Base-by-base conservation (phyloP, 2,888 invertebrate species). In the Leptinotarsa juncta region DNA sequence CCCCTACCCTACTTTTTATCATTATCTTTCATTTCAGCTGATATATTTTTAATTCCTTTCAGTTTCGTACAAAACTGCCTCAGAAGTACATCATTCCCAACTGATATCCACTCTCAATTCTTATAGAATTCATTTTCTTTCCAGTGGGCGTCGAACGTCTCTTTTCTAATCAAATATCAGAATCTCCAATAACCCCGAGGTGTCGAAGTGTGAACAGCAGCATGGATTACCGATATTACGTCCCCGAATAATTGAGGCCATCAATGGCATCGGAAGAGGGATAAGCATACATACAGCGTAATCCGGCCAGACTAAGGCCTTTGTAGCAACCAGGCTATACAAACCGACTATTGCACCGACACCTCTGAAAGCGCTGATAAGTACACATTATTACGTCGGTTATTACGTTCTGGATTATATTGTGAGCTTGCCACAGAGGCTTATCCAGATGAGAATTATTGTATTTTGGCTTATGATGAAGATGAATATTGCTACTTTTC, bases 201-300 rank as follows among this genome's bases (percentile, higher is more conserved):
- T 80, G 78, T 76, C 76, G 80, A 78, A 70, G 74, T 78, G 78
- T 76, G 78, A 78, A 80, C 77, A 78, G 76, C 76, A 76, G 80
- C 83, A 81, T 81, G 83, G 86, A 86, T 87, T 87, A 86, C 85
- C 81, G 85, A 86, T 87, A 87, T 87, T 87, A 86, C 87, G 82
- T 84, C 84, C 85, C 81, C 81, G 82, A 82, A 84, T 85, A 86
- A 86, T 87, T 86, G 86, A 85, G 84, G 82, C 77, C 84, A 82
- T 86, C 87, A 86, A 87, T 86, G 81, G 84, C 82, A 74, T 74
- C 77, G 73, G 70, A 72, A 79, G 77, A 77, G 79, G 81, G 82
- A 82, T 82, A 80, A 82, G 82, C 81, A 81, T 81, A 81, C 78
- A 81, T 72, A 78, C 77, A 67, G 67, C 67, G 77, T 79, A 79